Evolutionary conservation across 1,140 invertebrate genomes (phyloP).

Genomic region (Globodera rostochiensis): DNA sequence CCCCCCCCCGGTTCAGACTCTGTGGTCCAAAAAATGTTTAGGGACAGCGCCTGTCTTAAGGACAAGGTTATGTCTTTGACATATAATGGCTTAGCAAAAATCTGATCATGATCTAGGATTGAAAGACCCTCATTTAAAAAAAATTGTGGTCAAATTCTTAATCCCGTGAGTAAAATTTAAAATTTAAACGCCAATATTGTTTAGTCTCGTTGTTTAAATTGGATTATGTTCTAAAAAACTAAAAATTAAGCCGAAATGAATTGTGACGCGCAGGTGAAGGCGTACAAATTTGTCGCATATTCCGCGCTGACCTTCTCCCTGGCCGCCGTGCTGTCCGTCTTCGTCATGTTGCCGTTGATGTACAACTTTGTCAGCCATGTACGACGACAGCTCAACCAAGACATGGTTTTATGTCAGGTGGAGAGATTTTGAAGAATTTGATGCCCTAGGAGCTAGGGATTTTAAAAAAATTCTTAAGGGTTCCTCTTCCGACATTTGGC

Average conservation of each 20-base stretch:
- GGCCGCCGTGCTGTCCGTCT: conserved; percentile 47
- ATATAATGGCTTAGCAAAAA: too few relatives aligned
- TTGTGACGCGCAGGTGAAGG: conserved; percentile 27
- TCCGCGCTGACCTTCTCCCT: conserved; percentile 47
- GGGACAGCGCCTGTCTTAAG: too few relatives aligned
- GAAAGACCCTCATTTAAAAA: too few relatives aligned
- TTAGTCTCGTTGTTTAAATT: too few relatives aligned
- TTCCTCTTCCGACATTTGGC: conserved; percentile 28
- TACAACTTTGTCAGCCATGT: conserved; percentile 54
- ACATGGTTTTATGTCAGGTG: conserved; percentile 45
- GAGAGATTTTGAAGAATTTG: neutral
- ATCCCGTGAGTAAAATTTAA: too few relatives aligned
- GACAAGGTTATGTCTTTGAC: too few relatives aligned
- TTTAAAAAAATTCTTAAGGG: neutral
- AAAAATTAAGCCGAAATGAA: conserved; percentile 8
- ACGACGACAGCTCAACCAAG: conserved; percentile 41
- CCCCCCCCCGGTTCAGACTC: too few relatives aligned
- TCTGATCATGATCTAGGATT: too few relatives aligned
- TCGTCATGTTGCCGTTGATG: conserved; percentile 48
- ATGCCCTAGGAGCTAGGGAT: neutral
- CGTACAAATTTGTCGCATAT: conserved; percentile 47
- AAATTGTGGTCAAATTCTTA: too few relatives aligned
- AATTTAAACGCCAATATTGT: too few relatives aligned
- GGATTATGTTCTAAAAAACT: neutral
- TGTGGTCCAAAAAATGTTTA: too few relatives aligned